A percentile compares a stretch with the other conserved stretches of the same genome.
These are phyloP conservation scores for Lamproptera curius DNA, from an alignment of 2,888 invertebrate genomes.

Conservation along the genomic window DNA sequence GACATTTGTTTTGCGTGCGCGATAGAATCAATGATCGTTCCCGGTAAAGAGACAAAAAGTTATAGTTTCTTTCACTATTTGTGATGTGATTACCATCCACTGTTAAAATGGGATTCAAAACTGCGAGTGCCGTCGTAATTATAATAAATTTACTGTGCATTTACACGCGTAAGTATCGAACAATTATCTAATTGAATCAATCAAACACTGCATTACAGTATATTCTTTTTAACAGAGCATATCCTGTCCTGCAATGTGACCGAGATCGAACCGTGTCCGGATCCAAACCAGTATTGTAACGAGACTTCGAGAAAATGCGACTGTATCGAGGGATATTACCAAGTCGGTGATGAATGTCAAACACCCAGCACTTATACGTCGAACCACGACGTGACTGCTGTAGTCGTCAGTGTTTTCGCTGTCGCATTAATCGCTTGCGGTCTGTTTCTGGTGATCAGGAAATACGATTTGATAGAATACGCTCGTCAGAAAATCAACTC, in stretches of 20 bases:
- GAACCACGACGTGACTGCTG: conserved; percentile 46
- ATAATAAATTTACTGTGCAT: conserved; percentile 54
- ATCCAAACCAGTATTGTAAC: conserved; percentile 50
- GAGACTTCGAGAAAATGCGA: conserved; percentile 41
- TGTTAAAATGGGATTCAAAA: conserved; percentile 48
- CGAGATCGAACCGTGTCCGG: conserved; percentile 44
- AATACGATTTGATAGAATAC: conserved; percentile 66
- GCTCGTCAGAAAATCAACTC: conserved; percentile 56
- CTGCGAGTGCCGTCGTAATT: conserved; percentile 49
- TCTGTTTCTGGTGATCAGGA: conserved; percentile 60
- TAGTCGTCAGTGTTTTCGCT: conserved; percentile 57
- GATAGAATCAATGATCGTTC: conserved; percentile 34
- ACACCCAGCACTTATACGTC: conserved; percentile 24
- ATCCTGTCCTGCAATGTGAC: conserved; percentile 67
- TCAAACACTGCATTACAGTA: conserved; percentile 52
- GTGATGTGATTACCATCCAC: conserved; percentile 50
- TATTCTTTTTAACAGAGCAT: conserved; percentile 73
- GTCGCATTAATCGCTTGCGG: conserved; percentile 58
- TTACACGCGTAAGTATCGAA: conserved; percentile 59
- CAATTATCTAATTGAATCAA: conserved; percentile 78
- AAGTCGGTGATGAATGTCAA: conserved; percentile 47
- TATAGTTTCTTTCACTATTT: conserved; percentile 32
- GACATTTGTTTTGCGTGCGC: conserved; percentile 53
- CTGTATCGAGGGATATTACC: conserved; percentile 47
- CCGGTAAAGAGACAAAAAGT: conserved; percentile 39